Evolutionary conservation across 1,140 invertebrate genomes (phyloP), one percentile per base, ranked within the genome.

Genomic region (Antheraea mylitta): DNA sequence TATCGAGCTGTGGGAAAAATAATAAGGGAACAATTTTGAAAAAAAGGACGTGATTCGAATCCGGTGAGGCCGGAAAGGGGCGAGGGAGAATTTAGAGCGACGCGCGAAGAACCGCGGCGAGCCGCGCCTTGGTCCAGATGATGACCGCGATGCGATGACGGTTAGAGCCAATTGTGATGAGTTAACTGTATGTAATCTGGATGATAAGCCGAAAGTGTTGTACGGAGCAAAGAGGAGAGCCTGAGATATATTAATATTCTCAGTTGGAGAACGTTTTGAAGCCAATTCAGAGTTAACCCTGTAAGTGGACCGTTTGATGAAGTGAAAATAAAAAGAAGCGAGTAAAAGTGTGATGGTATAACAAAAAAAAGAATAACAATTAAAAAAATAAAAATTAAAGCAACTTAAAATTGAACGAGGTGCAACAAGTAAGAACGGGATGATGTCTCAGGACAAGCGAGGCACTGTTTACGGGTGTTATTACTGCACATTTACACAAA

Each of bases 1-100:
- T 98, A 97, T 99, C 98, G 95, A 99, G 97, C 98, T 98, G 96
- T 96, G 96, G 95, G 95, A 92, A 91, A 92, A 93, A 91, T 89
- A 92, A 89, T 76, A 91, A 92, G 89, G 89, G 89, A 90, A 89
- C 75, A 91, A 90, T 91, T 91, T 92, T 90, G 88, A 91, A 92
- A 92, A 90, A 58, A 65, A 53, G 45, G 45, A n/a, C 38, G 53
- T 58, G 65, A 66, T 66, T 59, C 58, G 65, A 67, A 64, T 58
- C 58, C 64, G 70, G 68, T 77, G 63, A 66, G 74, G 72, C 68
- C 79, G 81, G 74, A 76, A 73, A 75, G 76, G 72, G 74, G 68
- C 68, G 66, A 68, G 67, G 8, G 30, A 10, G 61, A 63, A 63
- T 63, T 63, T 63, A 63, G 18, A 62, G 70, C 64, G 69, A 64